phyloP scores from a whole-genome alignment of 1,140 invertebrate species.

The Oreohelix idahoensis region DNA sequence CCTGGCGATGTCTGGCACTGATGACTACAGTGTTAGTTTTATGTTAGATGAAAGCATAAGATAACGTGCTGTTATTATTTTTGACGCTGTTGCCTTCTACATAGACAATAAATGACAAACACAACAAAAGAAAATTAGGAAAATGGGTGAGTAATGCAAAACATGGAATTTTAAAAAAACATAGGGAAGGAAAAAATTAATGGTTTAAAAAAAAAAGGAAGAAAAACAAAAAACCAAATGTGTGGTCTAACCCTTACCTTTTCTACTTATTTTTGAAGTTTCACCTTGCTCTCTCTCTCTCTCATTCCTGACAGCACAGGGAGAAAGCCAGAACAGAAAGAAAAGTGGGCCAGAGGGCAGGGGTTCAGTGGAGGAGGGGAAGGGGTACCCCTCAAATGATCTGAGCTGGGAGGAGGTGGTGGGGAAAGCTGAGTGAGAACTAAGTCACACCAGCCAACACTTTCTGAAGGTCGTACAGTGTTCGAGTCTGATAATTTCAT shows the following conservation, averaged over 20 bases:
- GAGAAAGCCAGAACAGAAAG: not conserved
- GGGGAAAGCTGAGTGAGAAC: not conserved
- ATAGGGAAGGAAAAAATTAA: not conserved
- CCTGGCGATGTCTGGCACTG: too few relatives aligned
- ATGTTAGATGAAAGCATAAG: too few relatives aligned
- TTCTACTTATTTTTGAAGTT: not conserved
- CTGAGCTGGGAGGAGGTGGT: conserved; percentile 10
- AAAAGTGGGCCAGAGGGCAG: not conserved
- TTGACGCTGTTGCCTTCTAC: too few relatives aligned
- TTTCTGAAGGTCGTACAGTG: conserved; percentile 21
- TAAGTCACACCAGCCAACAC: conserved; percentile 30
- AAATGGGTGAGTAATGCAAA: not conserved
- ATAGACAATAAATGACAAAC: not conserved
- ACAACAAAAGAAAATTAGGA: not conserved
- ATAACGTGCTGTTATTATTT: too few relatives aligned
- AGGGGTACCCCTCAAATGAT: not conserved
- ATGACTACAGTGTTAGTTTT: too few relatives aligned
- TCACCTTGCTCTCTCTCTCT: conserved; percentile 10
- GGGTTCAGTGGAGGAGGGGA: not conserved
- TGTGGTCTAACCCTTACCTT: conserved; percentile 42
- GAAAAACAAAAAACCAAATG: conserved; percentile 23
- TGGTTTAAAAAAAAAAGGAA: not conserved
- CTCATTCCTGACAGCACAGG: conserved; percentile 7
- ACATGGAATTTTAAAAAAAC: not conserved
- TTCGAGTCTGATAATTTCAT: not conserved